Percentiles rank a stretch among this genome's conserved stretches.
These are phyloP conservation scores for Dasypus novemcinctus DNA, from an alignment of 2,113 vertebrate species.

Conservation along the genomic window DNA sequence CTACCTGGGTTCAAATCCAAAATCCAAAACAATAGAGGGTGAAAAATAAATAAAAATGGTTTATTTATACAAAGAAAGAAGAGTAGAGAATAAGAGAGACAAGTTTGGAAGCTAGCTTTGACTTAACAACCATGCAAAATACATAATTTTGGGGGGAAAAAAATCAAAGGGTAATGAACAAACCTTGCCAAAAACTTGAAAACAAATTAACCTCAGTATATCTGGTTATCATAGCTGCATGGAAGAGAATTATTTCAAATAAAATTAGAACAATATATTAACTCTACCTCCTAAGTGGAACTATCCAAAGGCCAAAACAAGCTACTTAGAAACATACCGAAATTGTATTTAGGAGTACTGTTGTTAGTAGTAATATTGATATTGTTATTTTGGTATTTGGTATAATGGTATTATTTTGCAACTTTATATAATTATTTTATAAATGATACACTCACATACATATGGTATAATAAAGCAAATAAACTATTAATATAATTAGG, in stretches of 20 bases:
- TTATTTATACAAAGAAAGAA: background rate
- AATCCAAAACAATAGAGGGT: background rate
- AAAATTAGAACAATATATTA: background rate
- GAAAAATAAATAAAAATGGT: background rate
- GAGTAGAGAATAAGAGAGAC: background rate
- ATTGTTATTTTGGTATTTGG: background rate
- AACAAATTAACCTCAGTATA: background rate
- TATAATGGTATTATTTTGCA: background rate
- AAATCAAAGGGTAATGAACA: background rate
- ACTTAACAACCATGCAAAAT: background rate
- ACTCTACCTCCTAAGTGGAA: background rate
- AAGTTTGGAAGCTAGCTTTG: background rate
- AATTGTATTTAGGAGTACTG: background rate
- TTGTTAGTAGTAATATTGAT: background rate
- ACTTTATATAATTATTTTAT: background rate
- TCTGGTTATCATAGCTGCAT: background rate
- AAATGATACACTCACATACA: background rate
- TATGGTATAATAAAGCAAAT: background rate
- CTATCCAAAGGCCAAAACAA: background rate
- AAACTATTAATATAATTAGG: background rate
- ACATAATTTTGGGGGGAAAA: background rate
- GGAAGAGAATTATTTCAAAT: slow-evolving; percentile 24
- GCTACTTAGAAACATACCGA: background rate
- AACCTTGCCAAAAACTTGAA: background rate
- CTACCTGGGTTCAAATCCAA: background rate